These are phyloP conservation scores for Tetanocera ferruginea DNA, from an alignment of 2,888 invertebrate species.

Conservation along the genomic window DNA sequence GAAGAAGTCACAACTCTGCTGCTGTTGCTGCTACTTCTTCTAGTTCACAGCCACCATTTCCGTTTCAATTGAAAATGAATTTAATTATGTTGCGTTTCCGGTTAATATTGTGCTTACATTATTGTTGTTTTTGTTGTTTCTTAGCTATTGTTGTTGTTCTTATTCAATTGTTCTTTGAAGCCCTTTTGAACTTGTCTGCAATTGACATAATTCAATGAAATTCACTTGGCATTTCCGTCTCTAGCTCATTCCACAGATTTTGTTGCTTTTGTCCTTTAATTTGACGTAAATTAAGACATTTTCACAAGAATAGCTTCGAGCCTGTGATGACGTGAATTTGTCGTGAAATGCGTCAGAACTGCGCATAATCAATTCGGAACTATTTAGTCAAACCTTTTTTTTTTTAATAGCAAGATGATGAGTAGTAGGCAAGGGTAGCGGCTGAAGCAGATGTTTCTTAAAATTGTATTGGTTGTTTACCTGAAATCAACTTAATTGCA, in stretches of 20 bases:
- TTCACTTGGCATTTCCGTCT: constrained; percentile 2
- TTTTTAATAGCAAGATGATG: too few species aligned
- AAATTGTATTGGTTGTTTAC: neutral
- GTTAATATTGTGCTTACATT: neutral
- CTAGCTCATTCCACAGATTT: neutral
- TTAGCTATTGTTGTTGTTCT: neutral
- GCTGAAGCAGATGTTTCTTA: too few species aligned
- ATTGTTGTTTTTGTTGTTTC: neutral
- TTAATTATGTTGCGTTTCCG: constrained; percentile 6
- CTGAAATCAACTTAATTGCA: constrained; percentile 1
- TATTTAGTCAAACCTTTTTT: too few species aligned
- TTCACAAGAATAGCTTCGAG: constrained; percentile 4
- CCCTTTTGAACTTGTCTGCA: neutral
- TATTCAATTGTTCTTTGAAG: neutral
- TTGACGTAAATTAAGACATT: neutral
- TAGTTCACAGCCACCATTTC: neutral
- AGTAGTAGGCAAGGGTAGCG: too few species aligned
- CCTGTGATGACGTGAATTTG: neutral
- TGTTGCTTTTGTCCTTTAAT: neutral
- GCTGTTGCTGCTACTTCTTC: too few species aligned
- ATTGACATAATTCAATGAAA: constrained; percentile 13
- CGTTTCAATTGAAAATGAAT: constrained; percentile 19
- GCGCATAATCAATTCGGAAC: too few species aligned
- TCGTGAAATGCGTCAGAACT: neutral
- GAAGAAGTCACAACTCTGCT: too few species aligned